Evolutionary conservation across 2,113 vertebrate genomes (phyloP), one percentile per base, ranked within the genome.

Genomic region (Globicephala melas): DNA sequence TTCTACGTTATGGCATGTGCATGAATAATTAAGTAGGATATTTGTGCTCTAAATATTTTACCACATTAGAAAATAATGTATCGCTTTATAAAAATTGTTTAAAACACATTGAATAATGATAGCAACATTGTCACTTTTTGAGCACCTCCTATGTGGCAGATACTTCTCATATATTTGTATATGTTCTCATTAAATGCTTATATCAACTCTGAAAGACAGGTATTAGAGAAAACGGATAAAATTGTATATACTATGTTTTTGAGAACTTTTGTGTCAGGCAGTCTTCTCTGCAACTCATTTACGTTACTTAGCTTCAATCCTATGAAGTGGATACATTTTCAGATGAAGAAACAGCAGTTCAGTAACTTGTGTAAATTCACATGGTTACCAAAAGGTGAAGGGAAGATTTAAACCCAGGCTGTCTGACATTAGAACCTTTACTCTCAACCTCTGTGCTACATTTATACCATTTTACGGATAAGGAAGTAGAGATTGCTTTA

Each of bases 1-100:
- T 74, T 92, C 73, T 60, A 20, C 8, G 3, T 63, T 71, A 63
- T 33, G 26, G 31, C 14, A 47, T 50, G 58, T 2, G 28, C 38
- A 63, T 63, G 67, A 93, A 91, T 38, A 93, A 65, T 50, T 58
- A 84, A 84, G 92, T 14, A 79, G 31, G 83, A 31, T 81, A 88
- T 65, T 74, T 84, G 67, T 81, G 44, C 60, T 96, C 50, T 23
- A 33, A 70, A 70, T 68, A 79, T 84, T 79, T 85, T 83, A 83
- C n/a, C 12, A 36, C 31, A 71, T 73, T 92, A 67, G 38, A 96
- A 90, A 96, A 82, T 47, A 93, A 73, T 67, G 7, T 53, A 41
- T 68, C 28, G 28, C 20, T 92, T 93, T 62, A 44, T 55, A 67
- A 96, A 95, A 91, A 76, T 50, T 83, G 17, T 70, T 87, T 90